Evolutionary conservation across 92 coral and sea anemone species (phyloP).

Genomic region (Palythoa heliodiscus): DNA sequence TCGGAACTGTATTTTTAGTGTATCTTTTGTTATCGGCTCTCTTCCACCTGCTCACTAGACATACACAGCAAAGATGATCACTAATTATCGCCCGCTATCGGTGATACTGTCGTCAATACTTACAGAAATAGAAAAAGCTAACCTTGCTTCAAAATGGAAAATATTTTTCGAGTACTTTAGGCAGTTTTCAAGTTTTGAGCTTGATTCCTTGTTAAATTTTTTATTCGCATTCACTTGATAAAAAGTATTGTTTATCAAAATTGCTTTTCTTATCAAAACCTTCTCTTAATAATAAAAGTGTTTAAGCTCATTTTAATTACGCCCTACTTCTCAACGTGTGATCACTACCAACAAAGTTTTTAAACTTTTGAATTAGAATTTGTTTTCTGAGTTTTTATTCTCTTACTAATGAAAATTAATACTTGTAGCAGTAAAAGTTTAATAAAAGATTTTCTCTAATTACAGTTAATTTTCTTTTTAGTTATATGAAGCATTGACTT

Average conservation of each 20-base stretch:
- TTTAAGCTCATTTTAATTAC: constrained; percentile 31
- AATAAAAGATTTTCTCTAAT: constrained; percentile 25
- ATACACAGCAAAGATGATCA: constrained; percentile 7
- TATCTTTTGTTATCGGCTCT: constrained; percentile 16
- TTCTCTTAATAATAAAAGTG: constrained; percentile 5
- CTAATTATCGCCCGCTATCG: constrained; percentile 4
- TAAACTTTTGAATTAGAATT: neutral
- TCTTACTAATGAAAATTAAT: constrained; percentile 24
- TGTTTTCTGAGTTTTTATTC: constrained; percentile 1
- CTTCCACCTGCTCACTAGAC: constrained; percentile 17
- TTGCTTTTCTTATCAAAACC: neutral
- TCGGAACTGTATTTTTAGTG: constrained; percentile 21
- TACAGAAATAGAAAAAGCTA: neutral
- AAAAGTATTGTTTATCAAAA: neutral
- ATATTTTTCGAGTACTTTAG: neutral
- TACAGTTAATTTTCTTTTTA: constrained; percentile 3
- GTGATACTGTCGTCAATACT: constrained; percentile 2
- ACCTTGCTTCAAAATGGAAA: neutral
- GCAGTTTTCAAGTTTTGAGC: neutral
- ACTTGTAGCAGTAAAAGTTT: constrained; percentile 4
- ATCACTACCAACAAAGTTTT: constrained; percentile 9
- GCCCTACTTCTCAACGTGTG: constrained; percentile 14
- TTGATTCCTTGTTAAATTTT: neutral
- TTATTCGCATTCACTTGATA: neutral
- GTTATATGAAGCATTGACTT: constrained; percentile 6